phyloP scores from a whole-genome alignment of 2,888 invertebrate genomes.

The Cacoxenus indagator region DNA sequence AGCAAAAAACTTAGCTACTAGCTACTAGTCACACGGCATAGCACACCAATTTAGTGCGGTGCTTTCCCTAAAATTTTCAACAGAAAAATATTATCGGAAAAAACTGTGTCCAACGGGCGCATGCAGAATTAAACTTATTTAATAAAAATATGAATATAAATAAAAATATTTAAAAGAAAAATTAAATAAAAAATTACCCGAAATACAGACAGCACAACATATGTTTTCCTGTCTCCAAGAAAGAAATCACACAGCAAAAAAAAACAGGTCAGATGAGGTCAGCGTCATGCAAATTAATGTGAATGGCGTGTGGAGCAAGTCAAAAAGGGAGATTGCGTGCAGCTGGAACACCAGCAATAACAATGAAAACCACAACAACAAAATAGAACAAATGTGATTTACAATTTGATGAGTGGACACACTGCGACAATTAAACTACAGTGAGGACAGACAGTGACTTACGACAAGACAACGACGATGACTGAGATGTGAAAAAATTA shows the following conservation, averaged over 20 bases:
- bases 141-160: too few species aligned
- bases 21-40: too few species aligned
- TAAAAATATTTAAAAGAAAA: too few species aligned
- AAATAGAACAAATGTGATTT: neutral
- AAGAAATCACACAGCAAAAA: neutral
- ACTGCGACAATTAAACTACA: neutral
- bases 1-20: neutral
- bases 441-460: neutral
- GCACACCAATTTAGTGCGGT: too few species aligned
- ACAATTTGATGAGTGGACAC: neutral
- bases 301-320: neutral
- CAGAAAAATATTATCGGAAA: too few species aligned
- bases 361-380: neutral
- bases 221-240: too few species aligned
- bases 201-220: neutral
- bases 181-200: slow-evolving; percentile 1
- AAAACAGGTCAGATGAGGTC: slow-evolving; percentile 8
- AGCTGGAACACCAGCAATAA: neutral
- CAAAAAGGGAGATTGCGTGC: neutral
- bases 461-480: neutral
- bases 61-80: too few species aligned
- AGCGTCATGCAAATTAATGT: neutral
- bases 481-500: neutral
- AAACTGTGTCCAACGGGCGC: too few species aligned
- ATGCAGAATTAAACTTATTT: too few species aligned